phyloP scores from a whole-genome alignment of 2,113 vertebrate species.

The Strigops habroptila region DNA sequence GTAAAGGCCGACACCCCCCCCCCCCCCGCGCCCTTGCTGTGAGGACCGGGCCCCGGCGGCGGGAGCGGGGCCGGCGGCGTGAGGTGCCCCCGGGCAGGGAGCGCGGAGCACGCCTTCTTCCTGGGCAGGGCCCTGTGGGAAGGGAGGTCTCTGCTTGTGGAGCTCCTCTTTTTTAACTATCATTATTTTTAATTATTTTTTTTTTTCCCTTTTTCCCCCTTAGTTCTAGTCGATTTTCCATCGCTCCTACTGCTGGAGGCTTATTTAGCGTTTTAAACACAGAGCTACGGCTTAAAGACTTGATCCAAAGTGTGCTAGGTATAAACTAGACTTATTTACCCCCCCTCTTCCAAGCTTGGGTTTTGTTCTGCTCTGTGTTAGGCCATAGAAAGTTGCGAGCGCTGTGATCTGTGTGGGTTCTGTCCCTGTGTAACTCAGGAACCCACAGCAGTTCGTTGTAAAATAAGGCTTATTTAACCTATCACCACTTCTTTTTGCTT shows the following conservation, averaged over 20 bases:
- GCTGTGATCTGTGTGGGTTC: not conserved
- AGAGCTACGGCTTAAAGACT: not conserved
- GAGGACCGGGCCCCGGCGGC: too few relatives aligned
- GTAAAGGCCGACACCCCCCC: too few relatives aligned
- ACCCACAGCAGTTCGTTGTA: too few relatives aligned
- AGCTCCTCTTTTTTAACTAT: too few relatives aligned
- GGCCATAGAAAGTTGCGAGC: not conserved
- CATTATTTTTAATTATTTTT: too few relatives aligned
- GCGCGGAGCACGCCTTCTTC: constrained; percentile 43
- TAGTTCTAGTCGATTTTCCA: accelerated
- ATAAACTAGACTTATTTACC: not conserved
- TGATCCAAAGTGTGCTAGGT: too few relatives aligned
- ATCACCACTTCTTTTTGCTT: not conserved
- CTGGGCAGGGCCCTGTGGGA: constrained; percentile 46
- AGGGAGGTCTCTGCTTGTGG: constrained; percentile 3
- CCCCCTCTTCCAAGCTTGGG: accelerated
- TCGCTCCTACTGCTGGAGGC: not conserved
- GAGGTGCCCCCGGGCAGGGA: not conserved
- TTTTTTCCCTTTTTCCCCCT: accelerated
- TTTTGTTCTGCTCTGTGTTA: not conserved
- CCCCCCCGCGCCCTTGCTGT: not conserved
- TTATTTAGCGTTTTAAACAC: not conserved
- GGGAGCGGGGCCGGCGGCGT: not conserved
- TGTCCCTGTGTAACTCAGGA: not conserved
- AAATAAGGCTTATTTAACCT: not conserved